phyloP scores from a whole-genome alignment of 2,113 vertebrate species.

The Raja brachyura region DNA sequence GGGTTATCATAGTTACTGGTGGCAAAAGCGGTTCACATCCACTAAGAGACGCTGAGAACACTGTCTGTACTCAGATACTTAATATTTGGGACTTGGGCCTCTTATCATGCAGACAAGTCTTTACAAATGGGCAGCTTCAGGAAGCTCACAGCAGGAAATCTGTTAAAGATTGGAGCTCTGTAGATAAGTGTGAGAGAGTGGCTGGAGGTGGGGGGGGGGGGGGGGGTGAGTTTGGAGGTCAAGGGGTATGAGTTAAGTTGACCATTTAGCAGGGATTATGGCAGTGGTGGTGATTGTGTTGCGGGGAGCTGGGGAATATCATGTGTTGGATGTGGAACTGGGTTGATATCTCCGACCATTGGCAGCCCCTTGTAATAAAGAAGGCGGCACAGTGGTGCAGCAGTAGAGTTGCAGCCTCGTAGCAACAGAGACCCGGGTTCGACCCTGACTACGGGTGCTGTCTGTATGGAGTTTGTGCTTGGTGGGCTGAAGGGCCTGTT shows the following conservation, averaged over 20 bases:
- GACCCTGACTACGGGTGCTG: too few relatives aligned
- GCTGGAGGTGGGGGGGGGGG: too few relatives aligned
- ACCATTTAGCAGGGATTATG: not conserved
- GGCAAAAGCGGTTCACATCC: not conserved
- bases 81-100: not conserved
- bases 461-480: too few relatives aligned
- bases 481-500: too few relatives aligned
- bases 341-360: not conserved
- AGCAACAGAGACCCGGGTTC: too few relatives aligned
- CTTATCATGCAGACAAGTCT: not conserved
- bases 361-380: too few relatives aligned
- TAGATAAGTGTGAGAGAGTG: not conserved
- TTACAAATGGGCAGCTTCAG: too few relatives aligned
- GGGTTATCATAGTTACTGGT: not conserved
- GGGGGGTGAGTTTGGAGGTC: too few relatives aligned
- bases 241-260: too few relatives aligned
- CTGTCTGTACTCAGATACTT: not conserved
- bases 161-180: not conserved
- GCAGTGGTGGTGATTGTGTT: not conserved
- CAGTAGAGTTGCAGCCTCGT: too few relatives aligned
- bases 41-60: not conserved
- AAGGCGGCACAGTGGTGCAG: too few relatives aligned
- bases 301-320: not conserved
- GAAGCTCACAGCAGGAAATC: not conserved
- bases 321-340: not conserved